Base-by-base conservation (phyloP, 2,888 invertebrate species). In the Suillia variegata region DNA sequence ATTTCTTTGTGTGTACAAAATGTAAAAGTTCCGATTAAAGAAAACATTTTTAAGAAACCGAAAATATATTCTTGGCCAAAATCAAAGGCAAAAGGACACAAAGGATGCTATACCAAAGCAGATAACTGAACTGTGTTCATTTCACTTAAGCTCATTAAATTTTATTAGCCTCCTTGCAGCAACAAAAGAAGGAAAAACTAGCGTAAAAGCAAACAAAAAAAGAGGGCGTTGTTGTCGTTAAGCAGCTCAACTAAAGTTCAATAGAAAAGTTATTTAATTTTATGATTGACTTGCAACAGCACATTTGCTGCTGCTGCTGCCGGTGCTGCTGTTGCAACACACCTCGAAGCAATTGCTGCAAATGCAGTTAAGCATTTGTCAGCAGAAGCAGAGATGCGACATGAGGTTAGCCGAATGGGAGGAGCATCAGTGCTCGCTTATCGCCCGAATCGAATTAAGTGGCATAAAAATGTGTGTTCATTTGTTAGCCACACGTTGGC, bases 231-330 rank as follows among this genome's bases (percentile, higher is more conserved):
- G 31, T 31, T 6, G 31, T 8, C 13, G 13, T 38, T 38, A 53
- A 17, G 20, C 22, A 54, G 17, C 45, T 45, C 6, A 42, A 56
- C 51, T 62, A 65, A 65, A 65, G 65, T 62, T 63, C 66, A 66
- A 63, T 65, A 62, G 61, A 66, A 66, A 49, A 33, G 49, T 66
- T 63, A 66, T 66, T 66, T 65, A 63, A 65, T 66, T 65, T 66
- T 63, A 66, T 66, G 66, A 63, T 65, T 65, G 62, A 66, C 60
- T 58, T 54, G 48, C 42, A 55, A n/a, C n/a, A n/a, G n/a, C n/a
- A n/a, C 38, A 38, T 4, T n/a, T 13, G 12, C 38, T 13, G n/a
- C 38, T 13, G n/a, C n/a, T 38, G 38, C 38, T n/a, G n/a, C n/a
- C n/a, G n/a, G n/a, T n/a, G n/a, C n/a, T n/a, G n/a, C n/a, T n/a